A percentile compares a stretch with the other conserved stretches of the same genome.
Conservation (phyloP, 2,797 vertebrate genomes). For the Rhynchotus rufescens region DNA sequence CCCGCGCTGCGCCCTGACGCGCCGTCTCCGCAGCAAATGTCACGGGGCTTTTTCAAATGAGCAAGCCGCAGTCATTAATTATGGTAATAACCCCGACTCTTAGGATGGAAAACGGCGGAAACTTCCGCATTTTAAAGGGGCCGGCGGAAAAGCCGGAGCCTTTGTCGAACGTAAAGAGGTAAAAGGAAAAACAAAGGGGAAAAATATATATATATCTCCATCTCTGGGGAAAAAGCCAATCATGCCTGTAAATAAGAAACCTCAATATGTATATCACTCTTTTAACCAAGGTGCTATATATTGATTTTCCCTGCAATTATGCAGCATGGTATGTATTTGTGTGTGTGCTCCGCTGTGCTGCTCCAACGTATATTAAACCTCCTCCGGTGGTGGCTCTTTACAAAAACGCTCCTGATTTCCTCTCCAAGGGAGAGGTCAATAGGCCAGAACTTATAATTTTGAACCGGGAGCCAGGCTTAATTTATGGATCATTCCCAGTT, state of each 20-base stretch:
- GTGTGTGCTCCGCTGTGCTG: slow-evolving; percentile 11
- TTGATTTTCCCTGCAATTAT: slow-evolving; percentile 44
- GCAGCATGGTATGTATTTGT: slow-evolving; percentile 13
- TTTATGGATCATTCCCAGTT: slow-evolving; percentile 57
- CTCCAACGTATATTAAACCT: slow-evolving; percentile 23
- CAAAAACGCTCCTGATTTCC: slow-evolving; percentile 52
- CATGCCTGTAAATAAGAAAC: neutral
- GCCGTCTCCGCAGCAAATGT: neutral
- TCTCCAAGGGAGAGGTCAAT: slow-evolving; percentile 59
- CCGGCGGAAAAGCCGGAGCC: neutral
- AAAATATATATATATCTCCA: neutral
- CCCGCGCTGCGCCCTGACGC: neutral
- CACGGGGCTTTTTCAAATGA: slow-evolving; percentile 10
- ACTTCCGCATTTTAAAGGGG: neutral
- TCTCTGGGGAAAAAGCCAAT: neutral
- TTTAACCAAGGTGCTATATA: slow-evolving; percentile 15
- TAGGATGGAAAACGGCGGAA: slow-evolving; percentile 1
- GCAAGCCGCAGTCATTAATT: slow-evolving; percentile 62
- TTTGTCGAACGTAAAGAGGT: neutral
- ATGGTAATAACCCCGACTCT: neutral
- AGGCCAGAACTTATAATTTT: slow-evolving; percentile 61
- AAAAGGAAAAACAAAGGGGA: neutral
- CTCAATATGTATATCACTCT: neutral
- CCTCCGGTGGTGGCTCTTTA: slow-evolving; percentile 16
- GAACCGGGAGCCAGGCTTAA: slow-evolving; percentile 56